A percentile compares a stretch with the other conserved stretches of the same genome.
These are phyloP conservation scores for Drosophila ogumai DNA, from an alignment of 1,140 invertebrate species.

Conservation along the genomic window DNA sequence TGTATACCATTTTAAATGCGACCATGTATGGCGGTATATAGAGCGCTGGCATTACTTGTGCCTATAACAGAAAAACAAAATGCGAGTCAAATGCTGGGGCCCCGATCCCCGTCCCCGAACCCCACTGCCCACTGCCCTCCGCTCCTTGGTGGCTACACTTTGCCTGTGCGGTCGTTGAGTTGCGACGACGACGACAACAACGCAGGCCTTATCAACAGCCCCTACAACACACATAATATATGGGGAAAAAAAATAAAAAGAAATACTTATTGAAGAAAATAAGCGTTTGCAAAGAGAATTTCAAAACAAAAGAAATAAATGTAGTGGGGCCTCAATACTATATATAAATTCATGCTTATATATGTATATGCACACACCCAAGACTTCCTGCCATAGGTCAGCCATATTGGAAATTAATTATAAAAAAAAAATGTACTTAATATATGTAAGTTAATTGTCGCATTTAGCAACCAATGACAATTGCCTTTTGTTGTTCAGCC, in stretches of 20 bases:
- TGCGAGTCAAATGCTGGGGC: conserved; percentile 36
- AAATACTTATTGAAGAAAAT: conserved; percentile 58
- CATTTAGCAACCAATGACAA: conserved; percentile 19
- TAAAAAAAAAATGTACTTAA: conserved; percentile 11
- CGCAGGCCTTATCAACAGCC: conserved; percentile 65
- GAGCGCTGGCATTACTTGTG: conserved; percentile 24
- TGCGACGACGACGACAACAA: conserved; percentile 46
- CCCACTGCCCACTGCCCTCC: conserved; percentile 4
- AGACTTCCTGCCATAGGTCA: conserved; percentile 65
- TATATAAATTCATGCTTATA: conserved; percentile 26
- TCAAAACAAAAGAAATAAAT: conserved; percentile 77
- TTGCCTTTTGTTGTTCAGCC: conserved; percentile 34
- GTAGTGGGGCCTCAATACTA: conserved; percentile 33
- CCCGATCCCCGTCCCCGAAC: conserved; percentile 8
- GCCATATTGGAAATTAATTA: conserved; percentile 61
- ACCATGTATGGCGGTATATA: conserved; percentile 17
- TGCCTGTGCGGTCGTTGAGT: conserved; percentile 63
- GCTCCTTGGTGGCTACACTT: conserved; percentile 20
- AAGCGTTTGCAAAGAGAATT: conserved; percentile 62
- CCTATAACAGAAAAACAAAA: conserved; percentile 51
- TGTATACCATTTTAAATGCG: conserved; percentile 36
- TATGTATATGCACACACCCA: conserved; percentile 4
- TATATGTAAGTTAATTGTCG: conserved; percentile 6
- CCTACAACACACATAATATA: conserved; percentile 53
- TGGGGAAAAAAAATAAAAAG: conserved; percentile 37